Evolutionary conservation across 2,888 invertebrate species (phyloP).

Genomic region (Cistogaster globosa): DNA sequence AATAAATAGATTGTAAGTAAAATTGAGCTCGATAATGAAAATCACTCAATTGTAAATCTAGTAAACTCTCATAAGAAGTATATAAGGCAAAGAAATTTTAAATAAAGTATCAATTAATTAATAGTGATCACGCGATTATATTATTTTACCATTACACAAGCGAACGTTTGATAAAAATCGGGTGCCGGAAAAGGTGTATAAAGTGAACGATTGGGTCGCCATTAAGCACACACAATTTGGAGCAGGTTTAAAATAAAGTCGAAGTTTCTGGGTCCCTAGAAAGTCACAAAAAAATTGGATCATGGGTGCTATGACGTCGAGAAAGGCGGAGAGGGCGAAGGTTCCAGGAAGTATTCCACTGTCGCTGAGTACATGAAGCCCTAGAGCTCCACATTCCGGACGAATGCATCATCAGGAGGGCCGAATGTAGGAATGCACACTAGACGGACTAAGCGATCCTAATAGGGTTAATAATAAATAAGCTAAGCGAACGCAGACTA

Average conservation of each 20-base stretch:
- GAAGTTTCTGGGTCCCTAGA: conserved; percentile 53
- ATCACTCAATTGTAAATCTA: too few relatives aligned
- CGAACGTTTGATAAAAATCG: conserved; percentile 20
- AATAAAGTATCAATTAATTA: too few relatives aligned
- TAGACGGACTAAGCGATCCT: too few relatives aligned
- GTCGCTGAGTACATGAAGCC: neutral
- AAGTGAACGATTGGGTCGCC: neutral
- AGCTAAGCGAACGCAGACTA: too few relatives aligned
- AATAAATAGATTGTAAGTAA: too few relatives aligned
- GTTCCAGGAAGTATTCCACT: neutral
- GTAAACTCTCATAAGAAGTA: too few relatives aligned
- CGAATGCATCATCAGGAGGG: conserved; percentile 60
- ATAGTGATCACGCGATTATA: too few relatives aligned
- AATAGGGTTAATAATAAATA: too few relatives aligned
- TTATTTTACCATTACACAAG: too few relatives aligned
- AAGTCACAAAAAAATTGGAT: conserved; percentile 9
- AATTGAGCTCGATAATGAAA: too few relatives aligned
- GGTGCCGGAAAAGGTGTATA: conserved; percentile 6
- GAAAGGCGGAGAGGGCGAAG: conserved; percentile 44
- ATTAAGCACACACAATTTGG: conserved; percentile 62
- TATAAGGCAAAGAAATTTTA: too few relatives aligned
- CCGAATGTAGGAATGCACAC: too few relatives aligned
- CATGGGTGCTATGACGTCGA: conserved; percentile 58
- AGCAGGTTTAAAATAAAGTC: conserved; percentile 39
- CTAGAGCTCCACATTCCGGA: neutral